phyloP scores from a whole-genome alignment of 2,113 vertebrate species.

The Mionectes macconnelli region DNA sequence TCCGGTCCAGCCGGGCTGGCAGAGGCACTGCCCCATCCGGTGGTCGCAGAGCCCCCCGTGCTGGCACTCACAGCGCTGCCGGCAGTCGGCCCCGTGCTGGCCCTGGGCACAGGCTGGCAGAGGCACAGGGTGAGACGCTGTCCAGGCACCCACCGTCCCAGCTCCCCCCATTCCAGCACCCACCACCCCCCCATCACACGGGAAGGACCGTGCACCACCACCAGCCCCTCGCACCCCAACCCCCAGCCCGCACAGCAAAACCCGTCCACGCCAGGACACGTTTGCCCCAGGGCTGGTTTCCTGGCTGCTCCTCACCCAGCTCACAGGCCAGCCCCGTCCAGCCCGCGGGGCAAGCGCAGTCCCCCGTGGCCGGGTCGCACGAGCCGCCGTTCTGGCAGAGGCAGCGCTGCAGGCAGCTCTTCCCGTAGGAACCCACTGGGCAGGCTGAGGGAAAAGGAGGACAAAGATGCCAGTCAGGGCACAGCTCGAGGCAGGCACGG shows the following conservation, averaged over 20 bases:
- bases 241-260: not conserved
- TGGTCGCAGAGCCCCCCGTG: conserved; percentile 81
- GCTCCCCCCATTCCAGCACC: not conserved
- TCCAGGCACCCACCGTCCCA: fast-evolving
- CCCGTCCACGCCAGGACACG: fast-evolving
- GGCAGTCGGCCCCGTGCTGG: conserved; percentile 74
- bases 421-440: conserved; percentile 77
- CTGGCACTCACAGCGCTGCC: conserved; percentile 78
- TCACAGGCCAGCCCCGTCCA: conserved; percentile 89
- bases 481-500: not conserved
- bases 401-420: conserved; percentile 80
- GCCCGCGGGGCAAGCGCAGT: conserved; percentile 79
- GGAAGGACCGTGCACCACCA: fast-evolving
- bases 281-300: fast-evolving
- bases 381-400: conserved; percentile 84
- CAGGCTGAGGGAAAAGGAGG: conserved; percentile 75
- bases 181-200: fast-evolving
- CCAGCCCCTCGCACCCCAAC: fast-evolving
- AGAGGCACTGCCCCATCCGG: conserved; percentile 76
- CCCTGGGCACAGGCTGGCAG: conserved; percentile 80
- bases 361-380: conserved; percentile 79
- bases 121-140: not conserved
- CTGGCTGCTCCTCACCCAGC: conserved; percentile 72
- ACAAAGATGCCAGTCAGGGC: not conserved
- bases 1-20: conserved; percentile 82